phyloP scores from a whole-genome alignment of 1,140 invertebrate genomes.

The Coptotermes formosanus region DNA sequence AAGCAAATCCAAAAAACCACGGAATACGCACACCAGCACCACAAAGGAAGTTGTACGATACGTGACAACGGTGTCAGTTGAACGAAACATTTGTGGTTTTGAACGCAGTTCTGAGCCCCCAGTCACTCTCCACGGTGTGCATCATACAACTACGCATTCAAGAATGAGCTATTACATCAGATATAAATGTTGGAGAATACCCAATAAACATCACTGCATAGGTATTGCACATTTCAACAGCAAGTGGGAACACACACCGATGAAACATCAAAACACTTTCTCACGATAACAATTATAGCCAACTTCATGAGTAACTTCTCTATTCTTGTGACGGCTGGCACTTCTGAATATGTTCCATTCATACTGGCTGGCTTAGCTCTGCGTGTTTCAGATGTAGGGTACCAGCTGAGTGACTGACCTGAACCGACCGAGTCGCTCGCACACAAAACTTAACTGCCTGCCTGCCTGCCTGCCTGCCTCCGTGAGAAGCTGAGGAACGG shows the following conservation, averaged over 20 bases:
- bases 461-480: not conserved
- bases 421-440: not conserved
- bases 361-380: not conserved
- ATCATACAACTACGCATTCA: not conserved
- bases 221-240: not conserved
- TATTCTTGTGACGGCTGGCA: not conserved
- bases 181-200: constrained; percentile 4
- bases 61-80: no score
- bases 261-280: not conserved
- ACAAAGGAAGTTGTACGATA: no score
- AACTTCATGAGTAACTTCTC: not conserved
- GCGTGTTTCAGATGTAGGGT: not conserved
- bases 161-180: not conserved
- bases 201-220: not conserved
- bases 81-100: no score
- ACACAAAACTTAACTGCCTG: not conserved
- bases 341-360: not conserved
- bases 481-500: not conserved
- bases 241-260: not conserved
- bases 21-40: no score
- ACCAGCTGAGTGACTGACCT: not conserved
- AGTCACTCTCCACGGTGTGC: no score
- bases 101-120: no score
- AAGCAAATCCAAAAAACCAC: no score
- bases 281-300: not conserved